A percentile compares a stretch with the other conserved stretches of the same genome.
Conservation (phyloP, 2,888 invertebrate species). For the Drosophila paranaensis region DNA sequence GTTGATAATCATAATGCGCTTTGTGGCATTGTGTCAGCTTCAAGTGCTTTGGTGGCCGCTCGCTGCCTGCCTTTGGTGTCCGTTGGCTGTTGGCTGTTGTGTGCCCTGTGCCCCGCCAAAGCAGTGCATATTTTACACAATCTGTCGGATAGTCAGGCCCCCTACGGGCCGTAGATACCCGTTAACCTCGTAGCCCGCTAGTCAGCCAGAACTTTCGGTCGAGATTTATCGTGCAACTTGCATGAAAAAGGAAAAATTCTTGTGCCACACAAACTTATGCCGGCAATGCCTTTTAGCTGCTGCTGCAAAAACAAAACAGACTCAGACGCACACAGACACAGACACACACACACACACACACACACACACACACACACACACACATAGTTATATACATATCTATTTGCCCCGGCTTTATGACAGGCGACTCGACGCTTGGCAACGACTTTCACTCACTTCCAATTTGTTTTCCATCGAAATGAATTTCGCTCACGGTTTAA, state of each 20-base stretch:
- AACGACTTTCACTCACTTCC: constrained; percentile 34
- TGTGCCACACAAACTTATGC: constrained; percentile 55
- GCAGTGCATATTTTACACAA: constrained; percentile 73
- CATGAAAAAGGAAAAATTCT: constrained; percentile 47
- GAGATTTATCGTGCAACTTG: constrained; percentile 74
- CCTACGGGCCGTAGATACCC: not conserved
- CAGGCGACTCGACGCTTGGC: constrained; percentile 16
- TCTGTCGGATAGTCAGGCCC: constrained; percentile 33
- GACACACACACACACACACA: constrained; percentile 2
- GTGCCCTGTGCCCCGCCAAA: constrained; percentile 37
- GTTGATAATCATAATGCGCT: constrained; percentile 76
- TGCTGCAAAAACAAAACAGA: constrained; percentile 32
- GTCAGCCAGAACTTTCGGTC: constrained; percentile 60
- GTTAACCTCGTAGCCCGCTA: constrained; percentile 1
- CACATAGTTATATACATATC: not conserved
- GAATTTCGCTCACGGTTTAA: constrained; percentile 23
- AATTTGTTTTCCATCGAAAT: constrained; percentile 31
- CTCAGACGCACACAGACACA: not conserved
- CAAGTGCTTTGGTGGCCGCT: constrained; percentile 49
- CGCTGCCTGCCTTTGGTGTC: constrained; percentile 28
- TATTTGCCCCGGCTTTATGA: constrained; percentile 36
- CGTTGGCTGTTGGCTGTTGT: constrained; percentile 35
- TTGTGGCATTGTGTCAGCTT: constrained; percentile 68
- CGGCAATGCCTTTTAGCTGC: constrained; percentile 63
- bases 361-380: constrained; percentile 10